A percentile compares a stretch with the other conserved stretches of the same genome.
Conservation (phyloP, 2,888 invertebrate genomes). For the Amiota communis region DNA sequence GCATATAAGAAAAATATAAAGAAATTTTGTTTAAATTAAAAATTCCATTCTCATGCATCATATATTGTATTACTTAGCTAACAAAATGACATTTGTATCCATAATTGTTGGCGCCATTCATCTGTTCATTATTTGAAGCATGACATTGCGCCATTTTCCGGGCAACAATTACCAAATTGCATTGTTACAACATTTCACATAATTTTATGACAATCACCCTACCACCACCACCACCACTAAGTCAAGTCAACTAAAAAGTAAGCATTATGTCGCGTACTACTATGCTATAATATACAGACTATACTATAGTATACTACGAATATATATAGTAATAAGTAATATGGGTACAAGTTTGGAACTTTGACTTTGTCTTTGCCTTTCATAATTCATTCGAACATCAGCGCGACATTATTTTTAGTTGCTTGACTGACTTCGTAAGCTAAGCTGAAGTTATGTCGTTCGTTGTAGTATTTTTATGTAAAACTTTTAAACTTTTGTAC, state of each 20-base stretch:
- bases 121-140: constrained; percentile 53
- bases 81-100: background rate
- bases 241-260: background rate
- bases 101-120: too few species aligned
- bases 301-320: too few species aligned
- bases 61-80: background rate
- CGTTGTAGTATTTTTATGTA: background rate
- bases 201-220: constrained; percentile 62
- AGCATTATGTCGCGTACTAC: background rate
- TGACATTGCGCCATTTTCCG: constrained; percentile 64
- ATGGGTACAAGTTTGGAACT: constrained; percentile 6
- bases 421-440: too few species aligned
- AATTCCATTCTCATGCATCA: background rate
- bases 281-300: too few species aligned
- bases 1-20: background rate
- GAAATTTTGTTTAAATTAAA: background rate
- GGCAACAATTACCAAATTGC: constrained; percentile 59
- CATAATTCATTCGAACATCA: too few species aligned
- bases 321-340: background rate
- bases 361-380: constrained; percentile 2
- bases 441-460: background rate
- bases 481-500: constrained; percentile 43
- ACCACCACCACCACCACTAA: background rate
- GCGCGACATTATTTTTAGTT: too few species aligned
- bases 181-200: constrained; percentile 61